Evolutionary conservation across 2,113 vertebrate species (phyloP).

Genomic region (Argyrosomus japonicus): DNA sequence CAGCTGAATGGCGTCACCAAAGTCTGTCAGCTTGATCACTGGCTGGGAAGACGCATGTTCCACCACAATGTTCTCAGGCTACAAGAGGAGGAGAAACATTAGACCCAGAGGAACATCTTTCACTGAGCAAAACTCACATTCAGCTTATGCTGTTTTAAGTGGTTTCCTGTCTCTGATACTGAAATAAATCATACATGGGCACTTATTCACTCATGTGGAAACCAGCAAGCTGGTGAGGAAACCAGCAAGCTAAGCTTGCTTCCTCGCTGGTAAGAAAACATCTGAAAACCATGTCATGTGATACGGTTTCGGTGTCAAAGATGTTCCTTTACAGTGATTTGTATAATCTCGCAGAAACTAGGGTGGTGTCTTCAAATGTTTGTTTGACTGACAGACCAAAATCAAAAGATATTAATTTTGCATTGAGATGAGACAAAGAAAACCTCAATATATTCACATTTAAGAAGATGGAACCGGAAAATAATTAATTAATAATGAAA

Average conservation of each 20-base stretch:
- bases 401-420: neutral
- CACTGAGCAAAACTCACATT: neutral
- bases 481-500: neutral
- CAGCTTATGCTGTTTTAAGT: neutral
- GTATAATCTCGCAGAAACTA: neutral
- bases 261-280: neutral
- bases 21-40: slow-evolving; percentile 93
- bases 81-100: neutral
- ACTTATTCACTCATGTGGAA: no score
- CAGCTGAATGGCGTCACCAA: slow-evolving; percentile 94
- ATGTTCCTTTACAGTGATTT: neutral
- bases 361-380: neutral
- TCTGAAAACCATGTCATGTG: neutral
- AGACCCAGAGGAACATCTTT: neutral
- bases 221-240: no score
- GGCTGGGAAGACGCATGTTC: slow-evolving; percentile 93
- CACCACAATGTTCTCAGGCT: slow-evolving; percentile 98
- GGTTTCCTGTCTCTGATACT: neutral
- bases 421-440: no score
- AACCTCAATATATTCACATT: neutral
- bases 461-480: neutral
- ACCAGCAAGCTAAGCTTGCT: no score
- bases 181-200: no score
- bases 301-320: neutral
- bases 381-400: neutral